Percentiles rank a stretch among this genome's conserved stretches.
Conservation (phyloP, 2,888 invertebrate genomes). For the Sarcophaga carnaria region DNA sequence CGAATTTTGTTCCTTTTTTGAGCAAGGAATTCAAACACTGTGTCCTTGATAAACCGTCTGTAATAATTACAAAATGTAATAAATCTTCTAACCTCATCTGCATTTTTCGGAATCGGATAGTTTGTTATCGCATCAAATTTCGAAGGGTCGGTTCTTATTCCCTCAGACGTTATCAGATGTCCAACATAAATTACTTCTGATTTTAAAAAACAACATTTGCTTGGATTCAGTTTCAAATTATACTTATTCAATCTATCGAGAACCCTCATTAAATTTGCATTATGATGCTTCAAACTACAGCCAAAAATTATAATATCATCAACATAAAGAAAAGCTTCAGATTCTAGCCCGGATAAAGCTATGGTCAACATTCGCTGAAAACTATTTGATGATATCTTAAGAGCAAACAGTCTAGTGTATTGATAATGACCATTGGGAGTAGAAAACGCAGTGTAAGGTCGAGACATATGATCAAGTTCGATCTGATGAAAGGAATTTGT, state of each 20-base stretch:
- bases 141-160: no score
- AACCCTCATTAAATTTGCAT: conserved; percentile 2
- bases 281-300: conserved; percentile 3
- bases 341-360: neutral
- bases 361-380: conserved; percentile 6
- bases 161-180: no score
- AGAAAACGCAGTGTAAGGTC: conserved; percentile 22
- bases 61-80: no score
- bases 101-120: no score
- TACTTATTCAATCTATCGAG: neutral
- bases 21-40: no score
- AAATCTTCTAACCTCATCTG: no score
- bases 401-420: conserved; percentile 3
- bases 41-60: no score
- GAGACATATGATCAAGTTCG: neutral
- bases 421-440: neutral
- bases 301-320: conserved; percentile 10
- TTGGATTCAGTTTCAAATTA: conserved; percentile 10
- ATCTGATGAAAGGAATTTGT: conserved; percentile 19
- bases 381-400: conserved; percentile 22
- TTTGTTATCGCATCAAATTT: no score
- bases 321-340: conserved; percentile 9
- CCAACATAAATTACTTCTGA: no score
- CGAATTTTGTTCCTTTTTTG: no score
- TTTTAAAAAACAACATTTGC: neutral